Percentiles rank a stretch among this genome's conserved stretches.
phyloP scores from a whole-genome alignment of 2,797 vertebrate genomes.

The Platalea minor region DNA sequence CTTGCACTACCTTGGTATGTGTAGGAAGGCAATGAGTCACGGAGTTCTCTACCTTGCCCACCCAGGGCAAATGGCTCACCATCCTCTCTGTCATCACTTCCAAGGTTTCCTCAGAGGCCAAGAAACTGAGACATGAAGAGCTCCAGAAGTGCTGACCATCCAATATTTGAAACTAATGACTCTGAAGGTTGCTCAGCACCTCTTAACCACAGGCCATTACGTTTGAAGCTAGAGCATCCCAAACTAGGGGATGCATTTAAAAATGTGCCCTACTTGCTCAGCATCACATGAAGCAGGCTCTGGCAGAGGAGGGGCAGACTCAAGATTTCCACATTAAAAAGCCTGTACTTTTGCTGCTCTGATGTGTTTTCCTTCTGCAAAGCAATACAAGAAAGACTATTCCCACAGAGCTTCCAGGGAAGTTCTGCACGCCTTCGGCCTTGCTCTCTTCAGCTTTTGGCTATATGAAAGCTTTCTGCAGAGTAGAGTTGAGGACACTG shows the following conservation, averaged over 20 bases:
- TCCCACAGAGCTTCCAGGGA: neutral
- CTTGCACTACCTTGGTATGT: neutral
- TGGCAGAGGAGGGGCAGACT: neutral
- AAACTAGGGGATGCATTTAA: neutral
- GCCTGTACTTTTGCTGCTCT: neutral
- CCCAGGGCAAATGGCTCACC: neutral
- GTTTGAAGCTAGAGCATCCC: neutral
- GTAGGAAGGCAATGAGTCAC: neutral
- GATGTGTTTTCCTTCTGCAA: conserved; percentile 5
- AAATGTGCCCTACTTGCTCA: conserved; percentile 1
- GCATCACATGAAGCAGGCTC: neutral
- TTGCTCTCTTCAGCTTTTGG: neutral
- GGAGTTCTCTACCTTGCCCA: neutral
- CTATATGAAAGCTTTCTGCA: neutral
- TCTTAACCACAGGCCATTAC: neutral
- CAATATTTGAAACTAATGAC: neutral
- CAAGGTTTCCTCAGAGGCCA: neutral
- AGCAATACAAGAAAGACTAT: neutral
- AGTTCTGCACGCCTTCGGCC: neutral
- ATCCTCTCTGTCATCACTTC: neutral
- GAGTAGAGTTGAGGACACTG: neutral
- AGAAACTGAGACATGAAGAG: neutral
- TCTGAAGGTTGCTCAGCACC: neutral
- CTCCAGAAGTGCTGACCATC: neutral
- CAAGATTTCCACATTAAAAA: conserved; percentile 9